Base-by-base conservation (phyloP, 2,888 invertebrate genomes). In the Apodemia hepburni region DNA sequence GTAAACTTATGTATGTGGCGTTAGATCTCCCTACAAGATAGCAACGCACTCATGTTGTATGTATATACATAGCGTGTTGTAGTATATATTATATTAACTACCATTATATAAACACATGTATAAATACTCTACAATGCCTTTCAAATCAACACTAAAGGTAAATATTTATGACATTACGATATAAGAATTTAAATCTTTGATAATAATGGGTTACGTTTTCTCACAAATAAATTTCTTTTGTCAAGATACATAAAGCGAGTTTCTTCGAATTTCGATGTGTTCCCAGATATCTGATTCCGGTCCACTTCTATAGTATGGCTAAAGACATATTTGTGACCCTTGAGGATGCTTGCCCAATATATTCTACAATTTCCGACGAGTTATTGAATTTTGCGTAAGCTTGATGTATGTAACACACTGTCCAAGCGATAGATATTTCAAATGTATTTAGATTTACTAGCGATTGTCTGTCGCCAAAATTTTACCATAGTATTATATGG, bases 321-420 rank as follows among this genome's bases (percentile, higher is more conserved):
- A 58, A 38, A 63, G 66, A 62, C 68, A 65, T 67, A 68, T 69
- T 65, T 65, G 63, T 59, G 67, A 64, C 60, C 65, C 66, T 63
- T 64, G 61, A 27, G 63, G 58, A 64, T 49, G 47, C 61, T 64
- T 64, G 58, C 47, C 64, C 66, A 59, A 66, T 67, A 67, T 65
- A 64, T 62, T 62, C 63, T 64, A 66, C 65, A 64, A 67, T 66
- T 69, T 70, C 64, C 70, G 67, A 68, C 66, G 64, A 68, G 66
- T 69, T 69, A 72, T 70, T 69, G 69, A 72, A 63, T 70, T 66
- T 68, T 65, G 65, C 73, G 67, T 67, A 64, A 59, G 62, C 64
- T 64, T 62, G 42, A 65, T 62, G 47, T 62, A 49, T 17, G 7
- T 15, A 62, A 45, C 51, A 38, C 62, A 65, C 38, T 27, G 22